Evolutionary conservation across 2,113 vertebrate species (phyloP).

Genomic region (Chaetodon trifascialis): DNA sequence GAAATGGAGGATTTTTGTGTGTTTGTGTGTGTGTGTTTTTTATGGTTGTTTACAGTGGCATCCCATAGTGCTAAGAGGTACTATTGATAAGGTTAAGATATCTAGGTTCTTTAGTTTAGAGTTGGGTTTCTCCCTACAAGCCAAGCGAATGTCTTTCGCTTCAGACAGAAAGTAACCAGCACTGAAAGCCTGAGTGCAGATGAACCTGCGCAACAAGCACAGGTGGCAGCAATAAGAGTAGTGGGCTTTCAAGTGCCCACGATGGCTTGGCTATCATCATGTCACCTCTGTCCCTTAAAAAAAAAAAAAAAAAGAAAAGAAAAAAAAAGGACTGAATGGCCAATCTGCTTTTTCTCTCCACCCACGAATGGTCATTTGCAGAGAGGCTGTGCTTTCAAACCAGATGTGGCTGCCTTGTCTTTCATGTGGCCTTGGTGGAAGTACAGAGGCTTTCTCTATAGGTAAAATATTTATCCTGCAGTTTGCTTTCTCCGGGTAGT

Average conservation of each 20-base stretch:
- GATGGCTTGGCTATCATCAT: constrained; percentile 55
- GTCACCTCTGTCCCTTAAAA: constrained; percentile 62
- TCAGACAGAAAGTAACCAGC: constrained; percentile 40
- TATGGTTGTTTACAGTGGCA: constrained; percentile 31
- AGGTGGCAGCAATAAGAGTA: constrained; percentile 58
- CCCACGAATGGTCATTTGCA: constrained; percentile 68
- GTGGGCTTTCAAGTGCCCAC: constrained; percentile 65
- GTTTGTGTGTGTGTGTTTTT: neutral
- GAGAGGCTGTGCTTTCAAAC: constrained; percentile 68
- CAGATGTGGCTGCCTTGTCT: constrained; percentile 63
- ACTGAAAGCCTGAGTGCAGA: constrained; percentile 55
- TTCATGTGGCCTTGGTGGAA: constrained; percentile 27
- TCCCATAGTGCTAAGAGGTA: constrained; percentile 29
- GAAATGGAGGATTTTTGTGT: neutral
- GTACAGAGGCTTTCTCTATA: constrained; percentile 19
- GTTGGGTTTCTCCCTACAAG: constrained; percentile 20
- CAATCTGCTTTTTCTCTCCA: constrained; percentile 61
- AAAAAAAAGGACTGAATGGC: constrained; percentile 39
- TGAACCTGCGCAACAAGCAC: constrained; percentile 51
- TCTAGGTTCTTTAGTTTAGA: constrained; percentile 32
- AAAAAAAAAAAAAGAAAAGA: constrained; percentile 51
- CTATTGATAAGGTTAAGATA: constrained; percentile 36
- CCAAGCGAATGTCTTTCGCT: constrained; percentile 60
- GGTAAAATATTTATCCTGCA: constrained; percentile 60
- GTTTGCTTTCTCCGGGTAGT: constrained; percentile 49